A percentile compares a stretch with the other conserved stretches of the same genome.
Conservation (phyloP, 2,113 vertebrate genomes). For the Cranoglanis bouderius region DNA sequence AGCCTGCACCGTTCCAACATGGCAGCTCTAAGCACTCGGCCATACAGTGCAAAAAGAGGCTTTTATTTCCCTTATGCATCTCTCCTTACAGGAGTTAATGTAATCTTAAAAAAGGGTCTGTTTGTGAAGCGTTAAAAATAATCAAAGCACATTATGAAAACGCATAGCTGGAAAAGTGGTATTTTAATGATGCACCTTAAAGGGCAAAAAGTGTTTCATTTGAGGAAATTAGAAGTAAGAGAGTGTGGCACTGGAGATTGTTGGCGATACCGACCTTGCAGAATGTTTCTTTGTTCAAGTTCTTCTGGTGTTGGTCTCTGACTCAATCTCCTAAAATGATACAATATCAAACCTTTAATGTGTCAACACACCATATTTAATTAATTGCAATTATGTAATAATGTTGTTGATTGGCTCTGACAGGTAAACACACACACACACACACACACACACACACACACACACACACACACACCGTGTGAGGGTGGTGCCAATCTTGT, state of each 20-base stretch:
- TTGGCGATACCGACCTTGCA: conserved; percentile 76
- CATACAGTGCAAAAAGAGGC: not conserved
- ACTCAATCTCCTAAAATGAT: conserved; percentile 81
- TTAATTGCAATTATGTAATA: not conserved
- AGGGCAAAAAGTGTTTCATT: not conserved
- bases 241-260: not conserved
- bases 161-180: not conserved
- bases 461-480: conserved; percentile 77
- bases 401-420: not conserved
- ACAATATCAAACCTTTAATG: not conserved
- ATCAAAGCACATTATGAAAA: not conserved
- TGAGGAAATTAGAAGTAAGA: too few relatives aligned
- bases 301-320: conserved; percentile 91
- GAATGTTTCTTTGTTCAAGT: conserved; percentile 94
- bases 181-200: not conserved
- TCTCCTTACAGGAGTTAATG: not conserved
- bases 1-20: not conserved
- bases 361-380: not conserved
- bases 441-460: conserved; percentile 54
- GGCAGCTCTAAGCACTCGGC: not conserved
- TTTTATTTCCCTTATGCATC: not conserved
- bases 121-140: not conserved
- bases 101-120: not conserved
- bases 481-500: conserved; percentile 83
- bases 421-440: not conserved